Evolutionary conservation across 2,888 invertebrate genomes (phyloP).

Genomic region (Spilosoma lubricipeda): DNA sequence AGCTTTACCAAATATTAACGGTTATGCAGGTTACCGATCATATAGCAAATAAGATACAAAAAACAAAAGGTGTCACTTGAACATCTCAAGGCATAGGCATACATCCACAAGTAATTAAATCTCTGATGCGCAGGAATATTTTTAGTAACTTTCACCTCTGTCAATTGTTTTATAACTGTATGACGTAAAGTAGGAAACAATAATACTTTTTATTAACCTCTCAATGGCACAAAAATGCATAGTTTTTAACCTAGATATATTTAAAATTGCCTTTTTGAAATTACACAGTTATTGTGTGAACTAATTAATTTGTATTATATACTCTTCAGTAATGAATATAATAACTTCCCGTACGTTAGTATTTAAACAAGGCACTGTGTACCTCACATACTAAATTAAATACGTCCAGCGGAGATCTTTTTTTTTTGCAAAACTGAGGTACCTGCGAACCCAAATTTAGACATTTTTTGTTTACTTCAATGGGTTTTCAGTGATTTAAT

Average conservation of each 20-base stretch:
- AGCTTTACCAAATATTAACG: not conserved
- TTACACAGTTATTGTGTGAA: constrained; percentile 6
- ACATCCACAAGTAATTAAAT: constrained; percentile 26
- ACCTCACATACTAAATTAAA: not conserved
- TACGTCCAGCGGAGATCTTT: not conserved
- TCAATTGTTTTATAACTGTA: constrained; percentile 16
- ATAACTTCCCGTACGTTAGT: not conserved
- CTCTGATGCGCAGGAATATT: constrained; percentile 20
- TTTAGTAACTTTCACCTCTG: constrained; percentile 42
- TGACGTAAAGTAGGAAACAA: constrained; percentile 31
- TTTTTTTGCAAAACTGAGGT: not conserved
- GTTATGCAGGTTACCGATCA: not conserved
- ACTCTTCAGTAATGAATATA: not conserved
- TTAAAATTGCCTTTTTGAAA: constrained; percentile 2
- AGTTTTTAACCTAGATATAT: constrained; percentile 23
- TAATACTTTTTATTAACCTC: constrained; percentile 18
- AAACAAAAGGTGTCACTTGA: not conserved
- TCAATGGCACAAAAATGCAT: constrained; percentile 1
- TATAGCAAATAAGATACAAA: not conserved
- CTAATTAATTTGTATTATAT: constrained; percentile 1
- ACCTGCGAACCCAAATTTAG: not conserved
- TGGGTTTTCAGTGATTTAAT: not conserved
- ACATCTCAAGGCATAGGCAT: not conserved
- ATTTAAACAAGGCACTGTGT: not conserved
- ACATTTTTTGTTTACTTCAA: not conserved